Conservation (phyloP, 2,888 invertebrate genomes). For the Adineta ricciae region DNA sequence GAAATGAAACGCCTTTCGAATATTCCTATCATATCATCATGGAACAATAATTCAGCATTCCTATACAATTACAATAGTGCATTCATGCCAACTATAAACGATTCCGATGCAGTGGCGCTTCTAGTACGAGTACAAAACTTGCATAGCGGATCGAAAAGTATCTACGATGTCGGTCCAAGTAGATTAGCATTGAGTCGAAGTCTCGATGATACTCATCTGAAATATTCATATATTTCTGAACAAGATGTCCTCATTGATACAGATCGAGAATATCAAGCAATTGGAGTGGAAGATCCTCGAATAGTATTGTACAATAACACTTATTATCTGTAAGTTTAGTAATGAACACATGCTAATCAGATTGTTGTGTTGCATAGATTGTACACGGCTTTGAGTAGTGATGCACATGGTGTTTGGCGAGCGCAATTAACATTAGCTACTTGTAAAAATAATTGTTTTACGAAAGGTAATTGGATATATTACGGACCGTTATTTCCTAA, state of each 20-base stretch:
- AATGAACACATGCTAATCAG: too few relatives aligned
- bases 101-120: background rate
- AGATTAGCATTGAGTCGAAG: background rate
- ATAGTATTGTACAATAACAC: background rate
- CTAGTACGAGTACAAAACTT: background rate
- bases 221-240: background rate
- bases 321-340: background rate
- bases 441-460: background rate
- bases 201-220: background rate
- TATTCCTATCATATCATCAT: background rate
- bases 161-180: conserved; percentile 15
- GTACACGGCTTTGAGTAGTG: background rate
- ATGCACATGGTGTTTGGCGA: background rate
- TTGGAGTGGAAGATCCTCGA: conserved; percentile 10
- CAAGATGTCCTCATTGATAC: background rate
- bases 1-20: background rate
- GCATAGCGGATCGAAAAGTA: background rate
- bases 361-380: background rate
- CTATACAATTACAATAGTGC: conserved; percentile 18
- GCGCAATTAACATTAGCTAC: conserved; percentile 19
- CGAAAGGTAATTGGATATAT: background rate
- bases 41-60: background rate
- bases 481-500: background rate
- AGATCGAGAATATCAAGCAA: background rate
- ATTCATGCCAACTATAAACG: background rate